A percentile compares a stretch with the other conserved stretches of the same genome.
Conservation (phyloP, 2,888 invertebrate genomes). For the Poecilobothrus nobilitatus region DNA sequence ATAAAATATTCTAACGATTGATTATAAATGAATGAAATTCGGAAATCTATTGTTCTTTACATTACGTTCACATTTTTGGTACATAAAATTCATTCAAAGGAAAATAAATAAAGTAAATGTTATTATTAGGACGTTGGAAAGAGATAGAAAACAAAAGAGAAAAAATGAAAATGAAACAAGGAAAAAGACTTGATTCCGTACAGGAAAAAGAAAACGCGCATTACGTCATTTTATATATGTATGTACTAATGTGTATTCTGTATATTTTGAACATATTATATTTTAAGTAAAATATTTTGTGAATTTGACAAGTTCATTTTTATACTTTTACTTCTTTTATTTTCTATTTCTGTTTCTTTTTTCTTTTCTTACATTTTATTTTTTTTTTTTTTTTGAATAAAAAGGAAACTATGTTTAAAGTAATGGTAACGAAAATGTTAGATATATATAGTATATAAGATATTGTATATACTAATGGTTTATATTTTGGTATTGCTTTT, state of each 20-base stretch:
- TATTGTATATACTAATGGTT: slow-evolving; percentile 20
- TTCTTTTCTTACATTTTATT: too few relatives aligned
- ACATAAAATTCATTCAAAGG: neutral
- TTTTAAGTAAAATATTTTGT: slow-evolving; percentile 5
- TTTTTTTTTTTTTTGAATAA: neutral
- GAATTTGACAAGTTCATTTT: slow-evolving; percentile 20
- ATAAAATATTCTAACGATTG: too few relatives aligned
- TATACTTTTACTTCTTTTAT: neutral
- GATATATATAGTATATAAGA: too few relatives aligned
- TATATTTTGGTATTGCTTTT: neutral
- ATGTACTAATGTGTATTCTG: neutral
- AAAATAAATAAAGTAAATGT: neutral
- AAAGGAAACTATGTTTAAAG: neutral
- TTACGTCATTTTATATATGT: slow-evolving; percentile 18
- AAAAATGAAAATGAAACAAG: too few relatives aligned
- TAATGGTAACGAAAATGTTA: too few relatives aligned
- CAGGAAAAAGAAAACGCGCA: slow-evolving; percentile 12
- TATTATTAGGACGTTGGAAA: neutral
- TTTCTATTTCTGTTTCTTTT: too few relatives aligned
- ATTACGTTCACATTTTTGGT: too few relatives aligned
- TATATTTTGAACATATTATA: too few relatives aligned
- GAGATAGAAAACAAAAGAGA: neutral
- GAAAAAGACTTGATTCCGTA: neutral
- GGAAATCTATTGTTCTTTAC: neutral
- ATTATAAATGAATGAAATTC: neutral